These are phyloP conservation scores for Dastarcus helophoroides DNA, from an alignment of 2,888 invertebrate species.

Conservation along the genomic window DNA sequence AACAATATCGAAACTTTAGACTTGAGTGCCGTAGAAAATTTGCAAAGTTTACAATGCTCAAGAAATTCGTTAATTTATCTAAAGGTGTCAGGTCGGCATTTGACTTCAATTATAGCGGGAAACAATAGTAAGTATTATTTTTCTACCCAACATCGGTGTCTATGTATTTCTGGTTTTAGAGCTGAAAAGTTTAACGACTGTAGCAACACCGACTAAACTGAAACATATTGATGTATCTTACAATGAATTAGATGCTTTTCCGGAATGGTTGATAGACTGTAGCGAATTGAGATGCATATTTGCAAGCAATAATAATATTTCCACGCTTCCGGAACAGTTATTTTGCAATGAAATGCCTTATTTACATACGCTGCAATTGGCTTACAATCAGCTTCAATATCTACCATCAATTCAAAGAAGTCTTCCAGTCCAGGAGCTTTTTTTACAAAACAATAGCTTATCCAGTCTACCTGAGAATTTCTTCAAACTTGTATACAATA, in stretches of 20 bases:
- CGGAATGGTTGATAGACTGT: conserved; percentile 68
- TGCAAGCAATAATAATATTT: conserved; percentile 62
- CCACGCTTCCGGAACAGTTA: conserved; percentile 59
- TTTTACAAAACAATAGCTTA: conserved; percentile 68
- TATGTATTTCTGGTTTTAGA: conserved; percentile 42
- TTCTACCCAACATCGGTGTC: background rate
- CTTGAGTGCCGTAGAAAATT: conserved; percentile 63
- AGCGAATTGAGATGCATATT: conserved; percentile 59
- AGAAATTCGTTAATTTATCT: conserved; percentile 66
- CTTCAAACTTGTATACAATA: conserved; percentile 52
- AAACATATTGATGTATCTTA: conserved; percentile 69
- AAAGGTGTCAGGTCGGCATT: conserved; percentile 63
- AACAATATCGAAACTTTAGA: conserved; percentile 75
- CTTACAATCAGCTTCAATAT: conserved; percentile 63
- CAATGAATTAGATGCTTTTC: conserved; percentile 60
- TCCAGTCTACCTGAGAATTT: conserved; percentile 65
- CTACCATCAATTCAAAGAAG: conserved; percentile 59
- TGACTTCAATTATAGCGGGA: conserved; percentile 67
- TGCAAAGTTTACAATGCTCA: conserved; percentile 64
- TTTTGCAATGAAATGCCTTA: conserved; percentile 63
- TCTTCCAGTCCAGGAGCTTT: conserved; percentile 56
- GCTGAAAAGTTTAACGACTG: conserved; percentile 57
- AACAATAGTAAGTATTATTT: conserved; percentile 58
- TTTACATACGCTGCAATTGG: conserved; percentile 60
- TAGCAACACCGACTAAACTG: conserved; percentile 58